A percentile compares a stretch with the other conserved stretches of the same genome.
Conservation (phyloP, 2,113 vertebrate species). For the Aldabrachelys gigantea region DNA sequence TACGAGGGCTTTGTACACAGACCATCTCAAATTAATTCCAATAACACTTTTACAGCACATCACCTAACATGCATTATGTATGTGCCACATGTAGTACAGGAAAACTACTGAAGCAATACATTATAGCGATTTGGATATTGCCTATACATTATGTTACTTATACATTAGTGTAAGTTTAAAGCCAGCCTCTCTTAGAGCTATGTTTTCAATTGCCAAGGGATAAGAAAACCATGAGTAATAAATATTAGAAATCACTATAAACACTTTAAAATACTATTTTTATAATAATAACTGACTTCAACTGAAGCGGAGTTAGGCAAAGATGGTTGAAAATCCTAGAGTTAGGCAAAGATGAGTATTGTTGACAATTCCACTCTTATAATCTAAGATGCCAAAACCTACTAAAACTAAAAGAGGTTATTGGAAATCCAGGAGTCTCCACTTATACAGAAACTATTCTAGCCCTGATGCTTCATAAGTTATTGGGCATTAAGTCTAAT, state of each 20-base stretch:
- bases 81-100: not conserved
- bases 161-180: fast-evolving
- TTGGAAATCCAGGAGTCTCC: not conserved
- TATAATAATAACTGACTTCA: not conserved
- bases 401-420: not conserved
- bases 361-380: not conserved
- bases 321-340: not conserved
- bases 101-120: not conserved
- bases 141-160: not conserved
- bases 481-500: not conserved
- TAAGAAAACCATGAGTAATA: not conserved
- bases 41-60: not conserved
- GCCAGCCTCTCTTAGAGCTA: not conserved
- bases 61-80: not conserved
- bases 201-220: not conserved
- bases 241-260: not conserved
- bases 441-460: not conserved
- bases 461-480: not conserved
- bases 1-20: not conserved
- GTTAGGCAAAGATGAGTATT: not conserved
- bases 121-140: not conserved
- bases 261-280: not conserved
- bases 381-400: not conserved
- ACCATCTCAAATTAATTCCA: not conserved
- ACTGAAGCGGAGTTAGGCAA: not conserved